Percentiles rank a stretch among this genome's conserved stretches.
phyloP scores from a whole-genome alignment of 2,113 vertebrate genomes.

The Acinonyx jubatus region DNA sequence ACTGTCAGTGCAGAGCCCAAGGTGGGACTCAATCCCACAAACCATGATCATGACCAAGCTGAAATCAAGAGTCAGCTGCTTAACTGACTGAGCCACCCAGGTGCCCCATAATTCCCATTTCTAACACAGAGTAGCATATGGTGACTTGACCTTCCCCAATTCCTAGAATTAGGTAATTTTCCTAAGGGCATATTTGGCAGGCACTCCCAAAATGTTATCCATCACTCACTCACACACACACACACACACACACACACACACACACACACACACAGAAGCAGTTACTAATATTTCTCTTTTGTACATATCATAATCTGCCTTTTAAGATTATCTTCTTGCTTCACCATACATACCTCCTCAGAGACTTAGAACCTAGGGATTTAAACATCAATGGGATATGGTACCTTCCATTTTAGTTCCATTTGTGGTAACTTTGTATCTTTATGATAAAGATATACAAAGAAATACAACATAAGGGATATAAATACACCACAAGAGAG shows the following conservation, averaged over 20 bases:
- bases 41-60: no score
- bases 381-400: not conserved
- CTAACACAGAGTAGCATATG: not conserved
- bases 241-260: not conserved
- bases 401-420: not conserved
- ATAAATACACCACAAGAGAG: not conserved
- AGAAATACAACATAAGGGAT: conserved; percentile 5
- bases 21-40: no score
- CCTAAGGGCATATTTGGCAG: not conserved
- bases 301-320: not conserved
- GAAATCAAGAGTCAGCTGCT: no score
- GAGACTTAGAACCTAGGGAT: not conserved
- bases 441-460: conserved; percentile 7
- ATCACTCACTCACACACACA: not conserved
- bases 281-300: conserved; percentile 3
- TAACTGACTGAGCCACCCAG: no score
- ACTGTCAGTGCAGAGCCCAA: no score
- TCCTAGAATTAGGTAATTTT: not conserved
- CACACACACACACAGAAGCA: not conserved
- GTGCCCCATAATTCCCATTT: not conserved
- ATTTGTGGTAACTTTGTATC: no score
- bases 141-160: not conserved
- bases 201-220: not conserved
- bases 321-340: not conserved
- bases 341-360: not conserved